phyloP scores from a whole-genome alignment of 2,113 vertebrate species.

The Corynorhinus townsendii region DNA sequence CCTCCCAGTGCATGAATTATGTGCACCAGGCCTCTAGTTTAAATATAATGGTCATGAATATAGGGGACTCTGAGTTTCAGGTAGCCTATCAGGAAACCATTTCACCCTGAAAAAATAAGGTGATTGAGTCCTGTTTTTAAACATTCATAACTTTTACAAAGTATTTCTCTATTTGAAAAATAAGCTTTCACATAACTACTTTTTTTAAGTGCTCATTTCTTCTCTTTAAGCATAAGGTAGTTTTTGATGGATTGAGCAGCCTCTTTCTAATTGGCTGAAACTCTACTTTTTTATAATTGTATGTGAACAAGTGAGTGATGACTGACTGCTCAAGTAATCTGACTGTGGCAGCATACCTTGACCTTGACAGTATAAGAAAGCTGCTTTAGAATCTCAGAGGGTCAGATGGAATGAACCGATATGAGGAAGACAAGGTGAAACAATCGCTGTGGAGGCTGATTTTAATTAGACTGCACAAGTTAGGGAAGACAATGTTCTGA shows the following conservation, averaged over 20 bases:
- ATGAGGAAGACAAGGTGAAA: not conserved
- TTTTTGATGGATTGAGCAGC: not conserved
- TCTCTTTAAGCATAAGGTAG: not conserved
- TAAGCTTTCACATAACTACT: not conserved
- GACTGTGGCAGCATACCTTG: not conserved
- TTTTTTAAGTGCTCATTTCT: not conserved
- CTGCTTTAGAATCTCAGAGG: not conserved
- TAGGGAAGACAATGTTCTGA: constrained; percentile 12
- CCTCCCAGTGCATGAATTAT: no score
- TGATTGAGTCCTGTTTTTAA: not conserved
- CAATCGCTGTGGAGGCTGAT: not conserved
- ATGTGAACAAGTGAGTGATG: not conserved
- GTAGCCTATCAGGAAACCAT: not conserved
- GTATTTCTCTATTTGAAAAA: not conserved
- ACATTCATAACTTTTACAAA: not conserved
- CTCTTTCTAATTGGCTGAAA: not conserved
- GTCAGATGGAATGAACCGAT: not conserved
- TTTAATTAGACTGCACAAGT: constrained; percentile 34
- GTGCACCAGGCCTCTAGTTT: no score
- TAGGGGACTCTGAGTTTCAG: not conserved
- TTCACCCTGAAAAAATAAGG: not conserved
- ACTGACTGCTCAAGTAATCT: not conserved
- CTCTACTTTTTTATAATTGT: not conserved
- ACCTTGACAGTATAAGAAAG: not conserved
- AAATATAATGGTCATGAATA: not conserved